Evolutionary conservation across 2,113 vertebrate species (phyloP).

Genomic region (Pedetes capensis): DNA sequence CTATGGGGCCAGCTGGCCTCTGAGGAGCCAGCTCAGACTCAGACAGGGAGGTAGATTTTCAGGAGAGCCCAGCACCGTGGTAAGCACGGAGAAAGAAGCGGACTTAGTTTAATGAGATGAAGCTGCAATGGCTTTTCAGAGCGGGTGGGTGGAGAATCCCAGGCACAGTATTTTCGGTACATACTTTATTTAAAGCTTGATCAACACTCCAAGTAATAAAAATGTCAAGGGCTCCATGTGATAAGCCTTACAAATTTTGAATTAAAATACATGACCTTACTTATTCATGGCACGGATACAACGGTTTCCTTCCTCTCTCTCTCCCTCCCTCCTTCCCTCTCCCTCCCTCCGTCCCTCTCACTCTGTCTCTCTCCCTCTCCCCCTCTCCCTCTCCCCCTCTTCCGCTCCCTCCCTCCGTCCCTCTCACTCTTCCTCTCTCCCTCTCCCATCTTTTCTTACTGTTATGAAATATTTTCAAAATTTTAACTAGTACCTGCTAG

Average conservation of each 20-base stretch:
- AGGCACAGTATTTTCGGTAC: constrained; percentile 16
- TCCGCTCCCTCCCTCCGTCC: neutral
- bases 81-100: neutral
- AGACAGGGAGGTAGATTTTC: neutral
- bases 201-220: constrained; percentile 49
- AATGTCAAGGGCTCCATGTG: constrained; percentile 39
- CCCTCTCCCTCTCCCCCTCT: constrained; percentile 25
- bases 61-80: neutral
- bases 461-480: no score
- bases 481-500: no score
- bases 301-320: constrained; percentile 44
- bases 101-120: constrained; percentile 19
- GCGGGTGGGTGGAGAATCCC: neutral
- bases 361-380: no score
- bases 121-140: neutral
- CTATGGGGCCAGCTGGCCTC: neutral
- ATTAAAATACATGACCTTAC: constrained; percentile 42
- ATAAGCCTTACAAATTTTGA: constrained; percentile 58
- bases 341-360: no score
- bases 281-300: constrained; percentile 40
- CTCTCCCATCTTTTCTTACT: neutral
- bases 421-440: fast-evolving
- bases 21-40: neutral
- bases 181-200: constrained; percentile 45
- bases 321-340: neutral